Evolutionary conservation across 1,140 invertebrate species (phyloP).

Genomic region (Eriocheir sinensis): DNA sequence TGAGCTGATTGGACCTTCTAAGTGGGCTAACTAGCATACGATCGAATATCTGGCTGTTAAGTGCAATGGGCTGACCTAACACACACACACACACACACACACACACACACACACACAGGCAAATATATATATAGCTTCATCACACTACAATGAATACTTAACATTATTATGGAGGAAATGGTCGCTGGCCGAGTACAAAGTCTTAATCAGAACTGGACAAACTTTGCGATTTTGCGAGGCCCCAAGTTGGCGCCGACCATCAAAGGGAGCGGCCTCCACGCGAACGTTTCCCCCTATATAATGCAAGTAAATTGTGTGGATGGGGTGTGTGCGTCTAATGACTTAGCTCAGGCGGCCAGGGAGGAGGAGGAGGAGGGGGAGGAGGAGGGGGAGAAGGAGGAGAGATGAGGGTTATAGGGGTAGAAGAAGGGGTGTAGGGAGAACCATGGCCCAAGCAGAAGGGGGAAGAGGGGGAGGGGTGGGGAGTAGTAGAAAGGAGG

Average conservation of each 20-base stretch:
- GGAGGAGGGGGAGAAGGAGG: neutral
- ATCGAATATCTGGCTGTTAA: too few species aligned
- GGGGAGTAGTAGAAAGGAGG: neutral
- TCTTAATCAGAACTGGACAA: slow-evolving; percentile 76
- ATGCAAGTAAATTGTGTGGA: slow-evolving; percentile 74
- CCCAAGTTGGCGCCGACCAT: slow-evolving; percentile 68
- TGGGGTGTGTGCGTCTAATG: slow-evolving; percentile 70
- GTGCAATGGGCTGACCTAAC: too few species aligned
- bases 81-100: slow-evolving; percentile 2
- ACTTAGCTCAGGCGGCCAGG: slow-evolving; percentile 40
- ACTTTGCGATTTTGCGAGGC: slow-evolving; percentile 69
- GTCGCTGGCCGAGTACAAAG: slow-evolving; percentile 71
- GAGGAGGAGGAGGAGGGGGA: neutral
- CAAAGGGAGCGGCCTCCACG: slow-evolving; percentile 64
- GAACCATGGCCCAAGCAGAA: too few species aligned
- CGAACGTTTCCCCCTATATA: slow-evolving; percentile 75
- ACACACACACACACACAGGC: neutral
- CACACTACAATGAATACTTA: slow-evolving; percentile 69
- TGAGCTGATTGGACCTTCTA: too few species aligned
- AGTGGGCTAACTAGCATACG: too few species aligned
- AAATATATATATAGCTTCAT: slow-evolving; percentile 1
- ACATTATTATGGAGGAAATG: slow-evolving; percentile 73
- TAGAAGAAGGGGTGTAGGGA: neutral
- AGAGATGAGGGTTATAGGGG: neutral
- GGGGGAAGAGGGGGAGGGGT: neutral